Conservation (phyloP, 2,888 invertebrate genomes). For the Eupeodes latifasciatus region DNA sequence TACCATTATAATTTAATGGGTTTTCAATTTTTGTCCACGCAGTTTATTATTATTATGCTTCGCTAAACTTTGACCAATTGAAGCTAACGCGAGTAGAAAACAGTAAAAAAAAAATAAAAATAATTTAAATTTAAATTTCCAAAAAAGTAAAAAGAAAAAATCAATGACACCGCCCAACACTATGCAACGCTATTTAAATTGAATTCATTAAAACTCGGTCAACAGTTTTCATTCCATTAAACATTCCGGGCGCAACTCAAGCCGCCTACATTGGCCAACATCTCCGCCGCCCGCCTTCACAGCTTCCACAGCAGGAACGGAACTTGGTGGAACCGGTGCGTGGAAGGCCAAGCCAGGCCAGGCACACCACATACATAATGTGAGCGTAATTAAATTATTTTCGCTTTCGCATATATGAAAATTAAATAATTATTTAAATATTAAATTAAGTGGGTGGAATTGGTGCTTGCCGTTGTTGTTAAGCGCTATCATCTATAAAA, state of each 20-base stretch:
- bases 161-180: constrained; percentile 57
- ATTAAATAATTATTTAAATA: constrained; percentile 76
- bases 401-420: constrained; percentile 74
- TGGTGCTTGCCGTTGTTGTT: neutral
- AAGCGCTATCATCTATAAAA: too few relatives aligned
- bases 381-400: constrained; percentile 75
- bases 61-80: constrained; percentile 54
- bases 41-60: constrained; percentile 51
- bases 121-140: neutral
- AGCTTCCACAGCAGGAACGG: too few relatives aligned
- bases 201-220: constrained; percentile 74
- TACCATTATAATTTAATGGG: constrained; percentile 57
- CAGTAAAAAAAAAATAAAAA: neutral
- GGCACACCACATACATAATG: constrained; percentile 46
- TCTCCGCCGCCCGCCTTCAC: too few relatives aligned
- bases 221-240: constrained; percentile 74
- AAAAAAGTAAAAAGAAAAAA: constrained; percentile 20
- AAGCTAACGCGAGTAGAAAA: constrained; percentile 4
- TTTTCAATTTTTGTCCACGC: constrained; percentile 45
- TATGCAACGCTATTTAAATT: constrained; percentile 58
- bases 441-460: constrained; percentile 65
- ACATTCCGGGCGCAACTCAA: constrained; percentile 49
- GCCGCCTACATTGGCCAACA: neutral
- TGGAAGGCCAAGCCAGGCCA: neutral
- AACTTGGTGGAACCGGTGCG: too few relatives aligned